Conservation (phyloP, 2,113 vertebrate genomes). For the Hyaena hyaena region DNA sequence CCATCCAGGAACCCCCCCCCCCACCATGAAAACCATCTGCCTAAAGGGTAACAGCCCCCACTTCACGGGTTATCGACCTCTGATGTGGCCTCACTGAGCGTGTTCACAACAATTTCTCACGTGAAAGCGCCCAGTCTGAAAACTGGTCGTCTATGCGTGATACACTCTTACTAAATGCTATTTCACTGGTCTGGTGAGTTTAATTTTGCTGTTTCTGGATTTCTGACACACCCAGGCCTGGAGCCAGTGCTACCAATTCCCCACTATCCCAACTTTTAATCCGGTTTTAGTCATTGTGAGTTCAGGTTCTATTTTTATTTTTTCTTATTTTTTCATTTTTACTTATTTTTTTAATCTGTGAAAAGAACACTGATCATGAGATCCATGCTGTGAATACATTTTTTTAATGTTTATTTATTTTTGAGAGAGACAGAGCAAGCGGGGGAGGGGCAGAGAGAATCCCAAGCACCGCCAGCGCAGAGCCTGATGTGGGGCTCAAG, state of each 20-base stretch:
- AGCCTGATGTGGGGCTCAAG: too few relatives aligned
- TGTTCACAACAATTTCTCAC: too few relatives aligned
- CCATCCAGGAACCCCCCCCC: neutral
- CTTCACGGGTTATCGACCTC: too few relatives aligned
- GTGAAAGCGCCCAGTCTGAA: neutral
- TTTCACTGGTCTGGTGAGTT: neutral
- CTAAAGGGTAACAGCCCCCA: neutral
- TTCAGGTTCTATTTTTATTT: neutral
- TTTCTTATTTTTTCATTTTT: neutral
- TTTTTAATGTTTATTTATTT: too few relatives aligned
- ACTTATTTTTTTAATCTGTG: neutral
- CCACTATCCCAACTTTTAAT: neutral
- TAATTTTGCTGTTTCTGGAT: neutral
- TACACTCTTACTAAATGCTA: too few relatives aligned
- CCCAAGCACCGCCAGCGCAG: too few relatives aligned
- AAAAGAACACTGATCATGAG: neutral
- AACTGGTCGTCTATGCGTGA: too few relatives aligned
- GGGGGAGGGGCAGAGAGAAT: too few relatives aligned
- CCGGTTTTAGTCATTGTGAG: neutral
- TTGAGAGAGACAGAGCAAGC: too few relatives aligned
- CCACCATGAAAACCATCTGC: too few relatives aligned
- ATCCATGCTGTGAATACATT: neutral
- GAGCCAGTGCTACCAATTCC: neutral
- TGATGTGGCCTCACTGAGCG: neutral
- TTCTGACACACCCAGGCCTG: neutral